These are phyloP conservation scores for Callosobruchus maculatus DNA, from an alignment of 2,888 invertebrate genomes.

Conservation along the genomic window DNA sequence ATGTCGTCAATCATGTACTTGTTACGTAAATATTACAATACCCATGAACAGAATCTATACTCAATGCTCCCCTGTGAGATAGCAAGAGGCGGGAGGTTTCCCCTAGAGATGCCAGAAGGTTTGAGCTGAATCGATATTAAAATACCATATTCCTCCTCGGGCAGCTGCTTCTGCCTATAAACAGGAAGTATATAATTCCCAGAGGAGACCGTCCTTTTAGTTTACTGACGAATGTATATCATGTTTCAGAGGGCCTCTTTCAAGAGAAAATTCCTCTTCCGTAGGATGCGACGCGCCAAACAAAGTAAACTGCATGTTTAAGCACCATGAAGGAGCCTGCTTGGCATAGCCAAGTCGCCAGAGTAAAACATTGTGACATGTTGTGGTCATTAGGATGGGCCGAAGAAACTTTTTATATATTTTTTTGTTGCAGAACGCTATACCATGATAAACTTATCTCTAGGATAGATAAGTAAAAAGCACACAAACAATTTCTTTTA, in stretches of 20 bases:
- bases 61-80: not conserved
- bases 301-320: not conserved
- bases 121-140: not conserved
- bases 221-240: not conserved
- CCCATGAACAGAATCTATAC: not conserved
- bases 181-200: not conserved
- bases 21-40: not conserved
- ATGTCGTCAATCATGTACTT: not conserved
- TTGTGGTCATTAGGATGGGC: too few species aligned
- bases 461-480: too few species aligned
- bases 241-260: not conserved
- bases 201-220: not conserved
- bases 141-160: not conserved
- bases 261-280: not conserved
- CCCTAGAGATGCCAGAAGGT: not conserved
- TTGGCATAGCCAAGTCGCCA: not conserved
- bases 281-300: not conserved
- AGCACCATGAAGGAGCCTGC: not conserved
- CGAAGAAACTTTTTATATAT: too few species aligned
- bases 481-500: too few species aligned
- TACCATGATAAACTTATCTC: too few species aligned
- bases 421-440: too few species aligned
- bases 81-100: not conserved
- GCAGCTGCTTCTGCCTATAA: not conserved
- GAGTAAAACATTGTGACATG: too few species aligned